Base-by-base conservation (phyloP, 2,113 vertebrate species). In the Corythoichthys intestinalis region DNA sequence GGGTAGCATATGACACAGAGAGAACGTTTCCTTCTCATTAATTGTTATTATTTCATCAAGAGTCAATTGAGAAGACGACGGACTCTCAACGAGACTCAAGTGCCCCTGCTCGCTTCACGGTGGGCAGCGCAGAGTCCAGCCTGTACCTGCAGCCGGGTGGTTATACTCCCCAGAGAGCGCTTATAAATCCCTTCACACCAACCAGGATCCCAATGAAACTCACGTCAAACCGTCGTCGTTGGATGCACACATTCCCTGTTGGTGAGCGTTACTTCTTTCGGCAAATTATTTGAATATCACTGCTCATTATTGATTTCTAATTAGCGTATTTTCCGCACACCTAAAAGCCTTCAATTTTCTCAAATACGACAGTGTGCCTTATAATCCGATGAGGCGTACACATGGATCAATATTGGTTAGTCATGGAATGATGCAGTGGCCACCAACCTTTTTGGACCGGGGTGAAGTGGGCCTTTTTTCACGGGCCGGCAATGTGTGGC, bases 121-220 rank as follows among this genome's bases (percentile, higher is more conserved):
- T 98, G 44, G 97, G 97, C 68, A 99, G 97, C 0, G 97, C 95
- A 0, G 97, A 99, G 78, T 99, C 97, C 9, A 93, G 95, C 52
- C 84, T 98, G 28, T 97, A 95, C 37, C 75, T 98, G 4, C 94
- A 96, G 0, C 96, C 95, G 0, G 96, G 97, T 0, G 94, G 95
- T 0, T 96, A 92, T 65, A 87, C 91, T 0, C 96, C 96, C 0
- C 97, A 99, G 89, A 90, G 97, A 20, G 97, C 97, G 0, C 94
- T 98, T 66, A 99, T 98, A 17, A 99, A 99, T 88, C 97, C 97
- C 0, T 99, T 98, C 11, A 96, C 97, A 0, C 97, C 97, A 0
- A 98, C 97, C 38, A 94, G 97, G 63, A 99, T 99, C 95, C 97
- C 96, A 76, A 96, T 98, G 96, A 99, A 98, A 67, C 95, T 99